These are phyloP conservation scores for Hesperophylax magnus DNA, from an alignment of 1,140 invertebrate genomes.

Conservation along the genomic window DNA sequence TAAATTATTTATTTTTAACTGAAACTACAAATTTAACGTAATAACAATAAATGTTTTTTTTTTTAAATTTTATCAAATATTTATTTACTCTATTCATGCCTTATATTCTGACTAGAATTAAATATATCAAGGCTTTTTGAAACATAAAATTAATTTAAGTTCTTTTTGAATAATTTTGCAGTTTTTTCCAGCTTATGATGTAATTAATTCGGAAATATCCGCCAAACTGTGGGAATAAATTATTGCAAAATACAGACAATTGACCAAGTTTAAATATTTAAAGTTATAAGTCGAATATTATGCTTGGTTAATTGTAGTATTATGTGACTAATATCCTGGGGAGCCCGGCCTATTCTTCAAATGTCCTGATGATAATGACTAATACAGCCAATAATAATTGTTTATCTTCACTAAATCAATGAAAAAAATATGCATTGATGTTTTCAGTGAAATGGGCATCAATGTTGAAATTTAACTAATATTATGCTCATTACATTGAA, in stretches of 20 bases:
- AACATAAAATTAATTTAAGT: background rate
- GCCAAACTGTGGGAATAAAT: background rate
- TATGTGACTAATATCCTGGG: slow-evolving; percentile 18
- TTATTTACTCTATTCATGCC: background rate
- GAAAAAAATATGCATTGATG: background rate
- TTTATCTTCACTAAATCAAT: background rate
- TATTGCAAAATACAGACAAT: slow-evolving; percentile 36
- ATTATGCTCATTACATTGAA: slow-evolving; percentile 42
- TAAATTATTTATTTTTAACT: no score
- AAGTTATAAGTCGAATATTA: slow-evolving; percentile 34
- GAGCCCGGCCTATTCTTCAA: no score
- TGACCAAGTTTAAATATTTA: slow-evolving; percentile 23
- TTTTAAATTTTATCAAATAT: background rate
- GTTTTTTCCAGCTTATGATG: background rate
- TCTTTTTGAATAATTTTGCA: no score
- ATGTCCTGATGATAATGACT: no score
- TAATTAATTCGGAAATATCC: background rate
- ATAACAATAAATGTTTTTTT: background rate
- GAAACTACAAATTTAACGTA: no score
- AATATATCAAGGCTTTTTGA: background rate
- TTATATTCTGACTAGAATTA: background rate
- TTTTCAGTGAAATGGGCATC: slow-evolving; percentile 45
- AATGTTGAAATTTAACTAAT: slow-evolving; percentile 33
- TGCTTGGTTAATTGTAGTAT: slow-evolving; percentile 43
- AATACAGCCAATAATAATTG: no score